Evolutionary conservation across 2,888 invertebrate genomes (phyloP).

Genomic region (Acanthopleura granulata): DNA sequence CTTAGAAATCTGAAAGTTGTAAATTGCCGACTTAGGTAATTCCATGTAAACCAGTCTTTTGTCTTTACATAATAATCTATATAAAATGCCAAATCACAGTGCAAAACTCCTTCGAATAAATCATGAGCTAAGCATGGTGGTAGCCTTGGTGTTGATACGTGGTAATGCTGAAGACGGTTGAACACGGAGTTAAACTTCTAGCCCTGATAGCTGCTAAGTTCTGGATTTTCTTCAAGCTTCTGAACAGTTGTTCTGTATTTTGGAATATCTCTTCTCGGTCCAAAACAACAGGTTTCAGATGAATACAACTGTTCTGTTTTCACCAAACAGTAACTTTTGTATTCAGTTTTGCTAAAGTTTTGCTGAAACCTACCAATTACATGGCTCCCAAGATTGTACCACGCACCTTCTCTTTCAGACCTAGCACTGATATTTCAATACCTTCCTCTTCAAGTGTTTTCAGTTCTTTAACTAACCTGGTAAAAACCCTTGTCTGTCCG

Average conservation of each 20-base stretch:
- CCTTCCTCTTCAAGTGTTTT: not conserved
- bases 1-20: not conserved
- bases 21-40: not conserved
- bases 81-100: not conserved
- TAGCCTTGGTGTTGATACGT: no score
- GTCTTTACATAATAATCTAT: not conserved
- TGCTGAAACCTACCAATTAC: not conserved
- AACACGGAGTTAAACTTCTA: no score
- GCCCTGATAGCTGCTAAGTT: no score
- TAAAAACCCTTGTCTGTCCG: not conserved
- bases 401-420: not conserved
- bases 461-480: not conserved
- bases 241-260: no score
- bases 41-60: not conserved
- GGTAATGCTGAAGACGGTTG: no score
- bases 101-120: not conserved
- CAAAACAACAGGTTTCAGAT: no score
- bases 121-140: constrained; percentile 4
- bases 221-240: no score
- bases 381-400: not conserved
- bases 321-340: not conserved
- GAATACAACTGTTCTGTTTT: not conserved
- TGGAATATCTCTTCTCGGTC: no score
- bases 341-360: not conserved
- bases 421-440: not conserved